Evolutionary conservation across 35 echinoderm and acorn worm genomes (phyloP), one percentile per base, ranked within the genome.

Genomic region (Holothuria glaberrima): DNA sequence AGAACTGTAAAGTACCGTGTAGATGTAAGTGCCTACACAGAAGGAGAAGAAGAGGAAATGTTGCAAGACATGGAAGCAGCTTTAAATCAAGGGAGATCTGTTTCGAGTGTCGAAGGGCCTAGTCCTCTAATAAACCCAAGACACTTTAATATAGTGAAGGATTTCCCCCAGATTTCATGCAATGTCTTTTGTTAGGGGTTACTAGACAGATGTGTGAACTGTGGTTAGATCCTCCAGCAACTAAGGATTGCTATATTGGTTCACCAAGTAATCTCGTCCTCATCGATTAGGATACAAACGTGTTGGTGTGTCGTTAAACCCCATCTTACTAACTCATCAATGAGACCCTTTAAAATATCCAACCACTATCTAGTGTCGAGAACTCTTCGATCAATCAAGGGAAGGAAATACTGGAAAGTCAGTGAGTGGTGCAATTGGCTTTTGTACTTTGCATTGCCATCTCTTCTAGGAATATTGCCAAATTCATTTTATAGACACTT

Each of bases 81-180:
- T 21, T 12, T 89, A 10, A 48, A 90, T 74, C 75, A 91, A 10
- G 44, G 24, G 14, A 36, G 58, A 35, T 59, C 30, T 17, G 36
- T 97, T 17, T 24, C 52, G 12, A 91, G 94, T 56, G 84, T 97
- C 6, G 94, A 97, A 76, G 92, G 89, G 0, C 94, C 89, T 45
- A 90, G 32, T 82, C 54, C 91, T 13, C 72, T 91, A 20, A 71
- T 88, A 3, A 91, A 87, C 30, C 12, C 94, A 3, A 83, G 74
- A 12, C 20, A 91, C 34, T 97, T 94, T 69, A 61, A 73, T 19
- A 29, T 93, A 59, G 80, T 88, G 19, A 36, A 72, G 91, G 94
- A 10, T 97, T 97, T 82, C 80, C 91, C 9, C 70, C 89, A 28
- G 91, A 97, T 54, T 94, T 88, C 59, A 93, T 97, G 83, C 90